Base-by-base conservation (phyloP, 2,888 invertebrate genomes). In the Apodemia zela region DNA sequence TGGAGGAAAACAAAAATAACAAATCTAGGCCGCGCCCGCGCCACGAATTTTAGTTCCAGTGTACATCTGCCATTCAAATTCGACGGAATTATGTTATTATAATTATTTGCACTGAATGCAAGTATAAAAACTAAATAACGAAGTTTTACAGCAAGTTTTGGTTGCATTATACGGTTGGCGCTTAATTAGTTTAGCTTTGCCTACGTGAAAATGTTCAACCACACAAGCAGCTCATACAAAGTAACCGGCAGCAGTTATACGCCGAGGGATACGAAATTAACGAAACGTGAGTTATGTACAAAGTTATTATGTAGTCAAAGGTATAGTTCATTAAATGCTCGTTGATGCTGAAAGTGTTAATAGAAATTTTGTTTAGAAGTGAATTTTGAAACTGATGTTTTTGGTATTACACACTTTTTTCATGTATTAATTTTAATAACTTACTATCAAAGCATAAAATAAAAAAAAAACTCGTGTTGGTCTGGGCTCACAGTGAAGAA, bases 1-100 rank as follows among this genome's bases (percentile, higher is more conserved):
- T 76, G 73, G 71, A 68, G 77, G 63, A 79, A 72, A 87, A 82
- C 84, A 85, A 87, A 90, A 89, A 90, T 90, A 90, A 85, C 88
- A 75, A 77, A 73, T 75, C 77, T 72, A 77, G 77, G 78, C 77
- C 74, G 78, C 71, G 71, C 71, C 47, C 72, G 68, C 73, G 74
- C 72, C 74, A 77, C 75, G 77, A 75, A 78, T 77, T 80, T 79
- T 81, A 82, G 82, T 81, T 79, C 73, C 79, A 75, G 78, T 77
- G 78, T 78, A 70, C 70, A 80, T 78, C 75, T 75, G 78, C 78
- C 80, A 79, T 77, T 74, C 76, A 75, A 74, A 70, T 75, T 73
- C 74, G 75, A 74, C 73, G 78, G 71, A 75, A 78, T 79, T 75
- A 77, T 78, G 79, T 79, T 75, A 71, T 79, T 75, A 71, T 73